phyloP scores from a whole-genome alignment of 1,140 invertebrate genomes.

The Araneus ventricosus region DNA sequence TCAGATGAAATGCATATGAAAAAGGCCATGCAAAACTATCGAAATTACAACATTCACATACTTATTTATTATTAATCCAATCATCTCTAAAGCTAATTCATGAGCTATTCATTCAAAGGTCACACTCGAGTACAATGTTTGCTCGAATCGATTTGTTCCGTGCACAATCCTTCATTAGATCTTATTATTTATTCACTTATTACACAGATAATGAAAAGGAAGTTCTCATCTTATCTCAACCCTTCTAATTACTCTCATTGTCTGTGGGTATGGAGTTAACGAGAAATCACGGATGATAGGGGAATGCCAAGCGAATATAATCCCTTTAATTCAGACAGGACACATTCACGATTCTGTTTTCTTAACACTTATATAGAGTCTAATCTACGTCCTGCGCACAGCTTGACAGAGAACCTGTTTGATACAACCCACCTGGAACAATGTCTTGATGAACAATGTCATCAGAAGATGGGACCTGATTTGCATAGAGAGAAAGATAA shows the following conservation, averaged over 20 bases:
- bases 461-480: neutral
- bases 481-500: constrained; percentile 1
- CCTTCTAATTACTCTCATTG: constrained; percentile 10
- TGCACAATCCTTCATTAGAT: neutral
- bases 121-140: too few species aligned
- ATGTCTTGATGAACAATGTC: constrained; percentile 15
- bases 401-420: neutral
- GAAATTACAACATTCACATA: too few species aligned
- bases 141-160: neutral
- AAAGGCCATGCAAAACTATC: too few species aligned
- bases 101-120: too few species aligned
- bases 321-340: neutral
- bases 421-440: neutral
- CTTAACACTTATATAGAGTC: neutral
- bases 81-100: too few species aligned
- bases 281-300: neutral
- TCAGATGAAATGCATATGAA: too few species aligned
- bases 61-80: too few species aligned
- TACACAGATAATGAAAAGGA: neutral
- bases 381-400: neutral
- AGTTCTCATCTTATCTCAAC: neutral
- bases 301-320: neutral
- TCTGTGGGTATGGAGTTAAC: neutral
- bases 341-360: neutral
- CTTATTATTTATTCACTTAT: neutral